Conservation (phyloP, 1,140 invertebrate genomes). For the Hyphantria cunea region DNA sequence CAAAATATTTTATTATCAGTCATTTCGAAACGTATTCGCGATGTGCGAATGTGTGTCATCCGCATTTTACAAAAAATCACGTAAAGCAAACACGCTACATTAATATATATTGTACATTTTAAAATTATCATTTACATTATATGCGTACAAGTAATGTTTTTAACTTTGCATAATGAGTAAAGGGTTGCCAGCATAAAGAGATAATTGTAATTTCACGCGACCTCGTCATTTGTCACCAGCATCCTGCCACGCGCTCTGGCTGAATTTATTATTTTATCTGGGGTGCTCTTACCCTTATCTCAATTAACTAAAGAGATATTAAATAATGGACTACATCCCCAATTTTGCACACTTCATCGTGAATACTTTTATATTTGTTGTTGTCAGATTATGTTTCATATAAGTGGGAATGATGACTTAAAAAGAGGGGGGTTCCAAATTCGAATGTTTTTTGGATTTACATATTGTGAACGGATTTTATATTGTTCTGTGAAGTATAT, state of each 20-base stretch:
- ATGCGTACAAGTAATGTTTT: slow-evolving; percentile 53
- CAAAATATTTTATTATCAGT: background rate
- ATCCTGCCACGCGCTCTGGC: slow-evolving; percentile 72
- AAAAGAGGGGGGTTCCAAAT: too few species aligned
- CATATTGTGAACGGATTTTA: too few species aligned
- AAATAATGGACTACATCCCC: slow-evolving; percentile 51
- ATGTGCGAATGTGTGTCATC: background rate
- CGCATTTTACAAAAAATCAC: slow-evolving; percentile 4
- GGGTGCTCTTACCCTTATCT: slow-evolving; percentile 65
- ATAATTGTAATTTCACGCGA: slow-evolving; percentile 78
- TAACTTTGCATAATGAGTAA: slow-evolving; percentile 73
- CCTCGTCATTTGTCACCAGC: slow-evolving; percentile 76
- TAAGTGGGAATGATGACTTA: background rate
- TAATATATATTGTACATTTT: too few species aligned
- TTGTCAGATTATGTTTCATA: background rate
- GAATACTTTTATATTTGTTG: slow-evolving; percentile 5
- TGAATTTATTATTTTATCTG: slow-evolving; percentile 76
- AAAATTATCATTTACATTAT: slow-evolving; percentile 10
- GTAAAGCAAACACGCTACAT: background rate
- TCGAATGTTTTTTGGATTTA: too few species aligned
- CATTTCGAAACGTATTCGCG: background rate
- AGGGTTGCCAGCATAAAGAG: slow-evolving; percentile 67
- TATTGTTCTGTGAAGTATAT: too few species aligned
- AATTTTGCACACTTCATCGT: slow-evolving; percentile 24
- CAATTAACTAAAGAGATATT: slow-evolving; percentile 60